These are phyloP conservation scores for Peromyscus nudipes DNA, from an alignment of 2,797 vertebrate genomes.

Conservation along the genomic window DNA sequence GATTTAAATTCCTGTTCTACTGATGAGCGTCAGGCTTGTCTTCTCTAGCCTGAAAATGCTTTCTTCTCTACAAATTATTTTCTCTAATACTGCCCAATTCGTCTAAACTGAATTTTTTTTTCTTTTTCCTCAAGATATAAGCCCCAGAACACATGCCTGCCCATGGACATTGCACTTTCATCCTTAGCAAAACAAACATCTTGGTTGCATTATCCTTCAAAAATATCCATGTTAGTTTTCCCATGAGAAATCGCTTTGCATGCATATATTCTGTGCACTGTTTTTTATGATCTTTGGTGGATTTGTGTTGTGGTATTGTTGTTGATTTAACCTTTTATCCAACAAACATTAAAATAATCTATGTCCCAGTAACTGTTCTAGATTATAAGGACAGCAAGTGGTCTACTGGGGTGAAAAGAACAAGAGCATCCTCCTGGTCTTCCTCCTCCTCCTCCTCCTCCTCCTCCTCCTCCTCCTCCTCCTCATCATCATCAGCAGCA, in stretches of 20 bases:
- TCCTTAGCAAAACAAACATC: not conserved
- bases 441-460: not conserved
- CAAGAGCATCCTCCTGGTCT: not conserved
- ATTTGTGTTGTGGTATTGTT: not conserved
- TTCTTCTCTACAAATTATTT: not conserved
- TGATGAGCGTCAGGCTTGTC: not conserved
- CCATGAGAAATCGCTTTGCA: not conserved
- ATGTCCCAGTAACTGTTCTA: not conserved
- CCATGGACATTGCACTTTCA: not conserved
- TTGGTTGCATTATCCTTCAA: not conserved
- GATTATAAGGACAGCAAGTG: not conserved
- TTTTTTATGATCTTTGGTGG: not conserved
- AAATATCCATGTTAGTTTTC: not conserved
- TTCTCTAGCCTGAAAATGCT: not conserved
- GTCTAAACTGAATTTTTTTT: not conserved
- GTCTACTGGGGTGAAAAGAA: not conserved
- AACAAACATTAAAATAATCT: not conserved
- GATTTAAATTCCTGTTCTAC: not conserved
- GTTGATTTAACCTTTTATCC: not conserved
- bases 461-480: accelerated
- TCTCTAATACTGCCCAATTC: not conserved
- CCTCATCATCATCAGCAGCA: not conserved
- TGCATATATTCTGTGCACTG: not conserved
- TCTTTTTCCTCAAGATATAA: not conserved
- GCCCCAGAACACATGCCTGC: not conserved